These are phyloP conservation scores for Podarcis muralis DNA, from an alignment of 2,113 vertebrate species.

Conservation along the genomic window DNA sequence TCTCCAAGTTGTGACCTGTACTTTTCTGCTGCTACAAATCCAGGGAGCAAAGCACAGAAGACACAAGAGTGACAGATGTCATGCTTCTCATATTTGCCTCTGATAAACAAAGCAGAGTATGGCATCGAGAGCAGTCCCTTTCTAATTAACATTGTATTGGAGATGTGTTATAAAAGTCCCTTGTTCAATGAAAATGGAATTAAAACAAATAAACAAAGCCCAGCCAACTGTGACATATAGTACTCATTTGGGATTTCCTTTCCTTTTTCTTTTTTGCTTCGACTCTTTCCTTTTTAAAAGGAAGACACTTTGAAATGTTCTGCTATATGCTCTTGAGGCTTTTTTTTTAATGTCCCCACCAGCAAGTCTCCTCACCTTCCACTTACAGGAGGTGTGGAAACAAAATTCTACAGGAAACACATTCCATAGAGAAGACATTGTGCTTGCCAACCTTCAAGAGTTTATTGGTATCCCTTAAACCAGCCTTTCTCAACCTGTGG, in stretches of 20 bases:
- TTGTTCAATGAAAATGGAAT: slow-evolving; percentile 11
- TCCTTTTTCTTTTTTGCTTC: not conserved
- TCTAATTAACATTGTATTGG: not conserved
- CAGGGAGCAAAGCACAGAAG: not conserved
- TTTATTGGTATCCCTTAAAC: not conserved
- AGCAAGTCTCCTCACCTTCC: not conserved
- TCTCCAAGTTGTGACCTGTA: slow-evolving; percentile 2
- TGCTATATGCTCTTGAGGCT: not conserved
- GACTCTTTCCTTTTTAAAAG: slow-evolving; percentile 10
- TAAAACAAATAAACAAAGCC: slow-evolving; percentile 24
- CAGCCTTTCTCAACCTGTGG: too few relatives aligned
- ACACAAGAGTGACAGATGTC: rapidly evolving
- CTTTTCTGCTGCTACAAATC: not conserved
- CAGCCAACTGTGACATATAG: not conserved
- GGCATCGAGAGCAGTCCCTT: slow-evolving; percentile 20
- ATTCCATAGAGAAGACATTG: not conserved
- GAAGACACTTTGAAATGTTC: not conserved
- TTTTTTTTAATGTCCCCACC: not conserved
- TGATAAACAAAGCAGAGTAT: slow-evolving; percentile 4
- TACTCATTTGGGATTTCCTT: not conserved
- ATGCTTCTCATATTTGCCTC: slow-evolving; percentile 17
- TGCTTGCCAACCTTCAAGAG: not conserved
- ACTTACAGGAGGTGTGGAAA: not conserved
- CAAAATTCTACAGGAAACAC: not conserved
- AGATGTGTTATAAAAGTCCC: slow-evolving; percentile 21